These are phyloP conservation scores for Tenthredo distinguenda DNA, from an alignment of 2,888 invertebrate species.

Conservation along the genomic window DNA sequence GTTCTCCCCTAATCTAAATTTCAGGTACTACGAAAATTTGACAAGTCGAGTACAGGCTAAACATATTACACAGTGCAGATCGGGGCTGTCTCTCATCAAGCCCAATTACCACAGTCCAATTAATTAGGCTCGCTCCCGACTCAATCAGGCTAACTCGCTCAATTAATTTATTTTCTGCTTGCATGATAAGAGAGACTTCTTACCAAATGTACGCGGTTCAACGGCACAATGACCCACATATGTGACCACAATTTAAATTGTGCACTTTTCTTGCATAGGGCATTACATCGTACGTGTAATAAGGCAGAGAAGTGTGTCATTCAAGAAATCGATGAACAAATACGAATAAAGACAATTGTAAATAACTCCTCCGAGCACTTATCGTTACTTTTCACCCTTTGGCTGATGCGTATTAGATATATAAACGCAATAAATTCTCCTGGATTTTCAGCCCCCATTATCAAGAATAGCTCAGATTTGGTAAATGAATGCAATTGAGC, in stretches of 20 bases:
- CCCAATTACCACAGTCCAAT: conserved; percentile 43
- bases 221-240: conserved; percentile 36
- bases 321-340: neutral
- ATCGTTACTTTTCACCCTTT: neutral
- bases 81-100: neutral
- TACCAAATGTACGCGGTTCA: conserved; percentile 32
- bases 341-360: neutral
- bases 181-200: conserved; percentile 39
- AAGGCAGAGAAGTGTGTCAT: neutral
- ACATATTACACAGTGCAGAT: conserved; percentile 11
- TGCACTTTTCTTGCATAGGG: neutral
- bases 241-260: neutral
- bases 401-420: neutral
- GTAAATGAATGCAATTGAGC: neutral
- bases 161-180: conserved; percentile 52
- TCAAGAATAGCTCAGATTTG: neutral
- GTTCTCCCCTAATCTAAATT: neutral
- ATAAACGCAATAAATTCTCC: neutral
- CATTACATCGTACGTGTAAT: neutral
- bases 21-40: neutral
- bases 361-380: neutral
- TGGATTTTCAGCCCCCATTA: neutral
- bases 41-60: neutral
- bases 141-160: conserved; percentile 51
- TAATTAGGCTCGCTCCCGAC: conserved; percentile 38